Evolutionary conservation across 2,888 invertebrate genomes (phyloP), one percentile per base, ranked within the genome.

Genomic region (Nymphalis polychloros): DNA sequence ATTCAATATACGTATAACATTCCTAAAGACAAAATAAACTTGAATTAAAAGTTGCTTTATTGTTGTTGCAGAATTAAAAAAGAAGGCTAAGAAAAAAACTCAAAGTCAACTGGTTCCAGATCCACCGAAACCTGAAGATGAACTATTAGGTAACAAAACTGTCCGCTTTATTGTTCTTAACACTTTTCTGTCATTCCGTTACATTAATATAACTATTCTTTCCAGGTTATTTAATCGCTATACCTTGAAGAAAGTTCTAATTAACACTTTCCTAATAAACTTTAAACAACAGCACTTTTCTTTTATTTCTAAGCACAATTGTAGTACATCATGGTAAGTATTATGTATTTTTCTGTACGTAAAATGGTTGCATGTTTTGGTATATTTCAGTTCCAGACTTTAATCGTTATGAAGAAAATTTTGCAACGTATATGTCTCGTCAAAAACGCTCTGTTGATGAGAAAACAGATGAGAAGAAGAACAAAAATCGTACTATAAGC

Each of bases 141-240:
- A 79, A 67, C 20, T 77, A 31, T 59, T 83, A 75, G 81, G 81
- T 81, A 78, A 8, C 5, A 35, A 31, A 48, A 5, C 5, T 10
- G 6, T 50, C 16, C 31, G 31, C 46, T 48, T 35, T 59, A 64
- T 59, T 41, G 4, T 55, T 64, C n/a, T 19, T 10, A 19, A 16
- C 23, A n/a, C 8, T 59, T n/a, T 31, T 41, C n/a, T n/a, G n/a
- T 46, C 23, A 23, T 23, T 52, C 13, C 23, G 16, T 23, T 16
- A 16, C 13, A 16, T 16, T 61, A 52, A 16, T 47, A 35, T 20
- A n/a, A 53, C 35, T 19, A 35, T 47, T 46, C 13, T 31, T 61
- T 50, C 35, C 52, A 50, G 92, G 90, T 81, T 92, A 90, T 77
- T 71, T 91, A 70, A 80, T 92, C 74, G 86, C 80, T 73, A 75